Base-by-base conservation (phyloP, 2,888 invertebrate genomes). In the Notocelia uddmanniana region DNA sequence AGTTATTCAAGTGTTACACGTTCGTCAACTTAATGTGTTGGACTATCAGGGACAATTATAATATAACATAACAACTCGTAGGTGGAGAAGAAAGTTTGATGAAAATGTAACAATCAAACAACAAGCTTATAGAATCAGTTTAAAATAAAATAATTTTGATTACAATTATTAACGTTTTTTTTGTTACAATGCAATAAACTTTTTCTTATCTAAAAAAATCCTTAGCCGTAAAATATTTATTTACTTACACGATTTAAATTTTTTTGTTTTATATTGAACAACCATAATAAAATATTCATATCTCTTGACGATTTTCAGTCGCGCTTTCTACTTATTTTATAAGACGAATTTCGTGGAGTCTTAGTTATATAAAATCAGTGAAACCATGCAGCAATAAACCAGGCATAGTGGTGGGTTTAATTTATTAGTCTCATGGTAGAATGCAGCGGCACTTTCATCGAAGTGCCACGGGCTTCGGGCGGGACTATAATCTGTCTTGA, bases 371-470 rank as follows among this genome's bases (percentile, higher is more conserved):
- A 54, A 63, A 64, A 69, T 58, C 64, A 50, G 52, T 52, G 59
- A 21, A 26, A 34, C 64, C 60, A 54, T 11, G 52, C 45, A 54
- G 68, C 45, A 34, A 41, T 57, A 52, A 69, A 69, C 54, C 23
- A 69, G 54, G 54, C 62, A n/a, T 62, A 69, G 54, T 62, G 68
- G 68, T 41, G 31, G 41, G 62, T 68, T 64, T 62, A 69, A 66
- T 73, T 73, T 66, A 60, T 55, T 54, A 59, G 58, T 74, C 76
- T 77, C 67, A 74, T 78, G 79, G 78, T 77, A 78, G 77, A 83
- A 80, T 79, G 79, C 79, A 80, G 79, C 77, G 78, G 74, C 83
- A 83, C 81, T 83, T 45, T 84, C 79, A 78, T 77, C 81, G 82
- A 76, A 83, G 84, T 83, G 81, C 82, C 79, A 21, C 54, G 75